A percentile compares a stretch with the other conserved stretches of the same genome.
phyloP scores from a whole-genome alignment of 1,140 invertebrate genomes.

The Zophobas morio region DNA sequence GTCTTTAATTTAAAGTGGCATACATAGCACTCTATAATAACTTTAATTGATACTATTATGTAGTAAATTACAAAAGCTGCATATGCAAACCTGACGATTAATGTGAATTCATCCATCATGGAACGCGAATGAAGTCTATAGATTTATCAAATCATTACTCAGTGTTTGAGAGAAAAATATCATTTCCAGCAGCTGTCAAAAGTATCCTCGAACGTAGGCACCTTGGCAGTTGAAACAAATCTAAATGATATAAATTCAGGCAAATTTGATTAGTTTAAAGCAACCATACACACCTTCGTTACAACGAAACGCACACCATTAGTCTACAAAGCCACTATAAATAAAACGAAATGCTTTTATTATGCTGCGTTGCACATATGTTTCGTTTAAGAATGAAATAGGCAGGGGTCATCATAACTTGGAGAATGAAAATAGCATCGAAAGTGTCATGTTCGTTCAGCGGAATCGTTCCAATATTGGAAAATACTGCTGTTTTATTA shows the following conservation, averaged over 20 bases:
- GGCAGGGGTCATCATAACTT: conserved; percentile 18
- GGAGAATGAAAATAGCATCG: conserved; percentile 24
- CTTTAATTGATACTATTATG: too few species aligned
- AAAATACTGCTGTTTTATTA: conserved; percentile 52
- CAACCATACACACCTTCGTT: background rate
- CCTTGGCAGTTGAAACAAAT: background rate
- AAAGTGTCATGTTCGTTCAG: conserved; percentile 13
- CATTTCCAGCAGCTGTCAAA: conserved; percentile 5
- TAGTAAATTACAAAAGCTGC: background rate
- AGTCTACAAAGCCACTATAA: background rate
- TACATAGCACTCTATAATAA: too few species aligned
- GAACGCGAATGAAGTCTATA: background rate
- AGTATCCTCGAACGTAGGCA: background rate
- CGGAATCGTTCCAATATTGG: conserved; percentile 41
- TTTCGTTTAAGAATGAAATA: conserved; percentile 23
- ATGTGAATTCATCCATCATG: background rate
- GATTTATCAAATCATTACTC: conserved; percentile 20
- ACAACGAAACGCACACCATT: background rate
- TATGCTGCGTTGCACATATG: conserved; percentile 21
- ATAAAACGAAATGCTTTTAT: conserved; percentile 6
- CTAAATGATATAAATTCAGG: background rate
- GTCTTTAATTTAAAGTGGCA: too few species aligned
- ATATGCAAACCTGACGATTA: background rate
- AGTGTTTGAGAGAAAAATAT: background rate
- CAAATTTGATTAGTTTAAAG: background rate